Base-by-base conservation (phyloP, 2,113 vertebrate species). In the Arizona elegans region DNA sequence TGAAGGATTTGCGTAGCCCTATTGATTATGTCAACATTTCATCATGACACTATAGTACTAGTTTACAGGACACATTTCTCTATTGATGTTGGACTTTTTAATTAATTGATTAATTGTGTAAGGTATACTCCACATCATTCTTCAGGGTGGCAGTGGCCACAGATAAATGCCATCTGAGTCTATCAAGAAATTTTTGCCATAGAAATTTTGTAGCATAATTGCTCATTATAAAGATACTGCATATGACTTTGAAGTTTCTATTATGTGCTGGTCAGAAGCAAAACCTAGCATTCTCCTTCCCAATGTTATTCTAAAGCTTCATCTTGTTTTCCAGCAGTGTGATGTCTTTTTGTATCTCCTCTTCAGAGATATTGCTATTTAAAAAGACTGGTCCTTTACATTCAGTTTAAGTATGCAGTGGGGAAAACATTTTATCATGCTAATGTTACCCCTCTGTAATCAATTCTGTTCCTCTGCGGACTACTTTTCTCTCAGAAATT, bases 181-280 rank as follows among this genome's bases (percentile, higher is more conserved):
- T 33, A 87, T 11, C 10, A 24, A 89, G 87, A 90, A 50, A 86
- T 17, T 10, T 23, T 91, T 17, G 15, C n/a, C 24, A 24, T 53
- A 89, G 55, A 92, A 86, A 86, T 62, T 85, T 26, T 90, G 53
- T 62, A 90, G 33, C 50, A 43, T 89, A 89, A 92, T 92, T 86
- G 55, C 33, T 93, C 75, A 90, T 91, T 62, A 89, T 89, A 54
- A 81, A 62, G 56, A 86, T 65, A 62, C 15, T 92, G 65, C 87
- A 50, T 89, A 26, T 86, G 65, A 86, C 56, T 90, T 92, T 90
- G 87, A 92, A 90, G 75, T 70, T 89, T 53, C 70, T 87, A n/a
- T 94, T 92, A 86, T 52, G 11, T n/a, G 11, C 7, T 58, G 50
- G 56, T 92, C 26, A 3, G n/a, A 65, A 33, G 26, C 47, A 87